These are phyloP conservation scores for Triplophysa yarkandensis DNA, from an alignment of 2,797 vertebrate species.

Conservation along the genomic window DNA sequence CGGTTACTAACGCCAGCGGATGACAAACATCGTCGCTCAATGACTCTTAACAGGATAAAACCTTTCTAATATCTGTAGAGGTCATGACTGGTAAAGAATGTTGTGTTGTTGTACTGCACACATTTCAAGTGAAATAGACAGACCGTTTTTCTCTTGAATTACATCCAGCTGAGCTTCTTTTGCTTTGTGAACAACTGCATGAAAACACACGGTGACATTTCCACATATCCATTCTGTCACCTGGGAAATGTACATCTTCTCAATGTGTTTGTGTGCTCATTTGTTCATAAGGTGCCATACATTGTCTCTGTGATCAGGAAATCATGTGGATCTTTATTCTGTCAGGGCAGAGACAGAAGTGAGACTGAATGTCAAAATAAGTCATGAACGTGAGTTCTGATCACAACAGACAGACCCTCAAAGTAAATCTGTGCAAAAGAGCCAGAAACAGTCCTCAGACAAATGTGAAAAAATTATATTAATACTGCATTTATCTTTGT, in stretches of 20 bases:
- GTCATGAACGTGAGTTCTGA: constrained; percentile 9
- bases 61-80: constrained; percentile 59
- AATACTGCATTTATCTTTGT: no score
- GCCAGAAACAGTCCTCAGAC: no score
- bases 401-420: no score
- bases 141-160: neutral
- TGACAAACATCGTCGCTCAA: constrained; percentile 66
- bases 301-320: constrained; percentile 11
- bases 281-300: constrained; percentile 3
- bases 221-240: constrained; percentile 10
- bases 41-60: constrained; percentile 67
- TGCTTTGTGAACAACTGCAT: constrained; percentile 15
- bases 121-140: neutral
- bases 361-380: constrained; percentile 18
- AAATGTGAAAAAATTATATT: no score
- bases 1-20: constrained; percentile 66
- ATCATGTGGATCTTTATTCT: constrained; percentile 1
- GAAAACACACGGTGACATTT: constrained; percentile 15
- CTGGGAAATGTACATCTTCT: constrained; percentile 22
- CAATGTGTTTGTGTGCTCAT: neutral
- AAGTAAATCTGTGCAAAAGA: no score
- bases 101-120: neutral
- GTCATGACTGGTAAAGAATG: constrained; percentile 5
- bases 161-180: neutral
- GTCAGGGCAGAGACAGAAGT: neutral